Evolutionary conservation across 2,797 vertebrate genomes (phyloP).

Genomic region (Moxostoma hubbsi): DNA sequence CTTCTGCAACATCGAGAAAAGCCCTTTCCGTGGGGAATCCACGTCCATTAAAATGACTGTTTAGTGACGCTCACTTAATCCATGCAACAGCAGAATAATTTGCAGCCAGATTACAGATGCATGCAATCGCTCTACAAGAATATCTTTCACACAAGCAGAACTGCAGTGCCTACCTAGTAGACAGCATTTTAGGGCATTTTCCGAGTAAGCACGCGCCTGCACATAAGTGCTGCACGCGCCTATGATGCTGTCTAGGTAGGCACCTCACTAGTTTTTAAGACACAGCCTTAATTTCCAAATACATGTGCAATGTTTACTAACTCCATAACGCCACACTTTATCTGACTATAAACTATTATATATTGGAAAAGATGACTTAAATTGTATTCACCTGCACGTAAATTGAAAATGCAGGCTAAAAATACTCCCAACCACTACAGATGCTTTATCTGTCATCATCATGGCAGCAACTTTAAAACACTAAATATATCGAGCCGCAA

Average conservation of each 20-base stretch:
- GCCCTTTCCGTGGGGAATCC: slow-evolving; percentile 14
- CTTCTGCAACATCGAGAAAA: slow-evolving; percentile 12
- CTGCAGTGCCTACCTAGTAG: not conserved
- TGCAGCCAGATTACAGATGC: slow-evolving; percentile 33
- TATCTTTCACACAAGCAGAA: not conserved
- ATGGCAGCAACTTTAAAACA: slow-evolving; percentile 7
- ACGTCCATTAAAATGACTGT: slow-evolving; percentile 21
- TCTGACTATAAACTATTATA: not conserved
- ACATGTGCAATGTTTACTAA: not conserved
- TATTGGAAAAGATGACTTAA: not conserved
- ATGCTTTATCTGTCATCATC: slow-evolving; percentile 24
- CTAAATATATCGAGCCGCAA: not conserved
- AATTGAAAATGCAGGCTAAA: not conserved
- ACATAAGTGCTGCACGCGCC: not conserved
- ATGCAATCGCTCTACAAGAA: slow-evolving; percentile 8
- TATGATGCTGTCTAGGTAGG: not conserved
- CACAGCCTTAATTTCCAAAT: not conserved
- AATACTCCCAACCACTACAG: not conserved
- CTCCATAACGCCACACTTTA: not conserved
- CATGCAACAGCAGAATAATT: slow-evolving; percentile 40
- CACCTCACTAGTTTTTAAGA: not conserved
- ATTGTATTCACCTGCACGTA: not conserved
- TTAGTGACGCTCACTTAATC: slow-evolving; percentile 35
- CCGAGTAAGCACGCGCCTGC: not conserved
- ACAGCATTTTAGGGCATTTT: too few relatives aligned